phyloP scores from a whole-genome alignment of 2,113 vertebrate genomes.

The Crotalus viridis region DNA sequence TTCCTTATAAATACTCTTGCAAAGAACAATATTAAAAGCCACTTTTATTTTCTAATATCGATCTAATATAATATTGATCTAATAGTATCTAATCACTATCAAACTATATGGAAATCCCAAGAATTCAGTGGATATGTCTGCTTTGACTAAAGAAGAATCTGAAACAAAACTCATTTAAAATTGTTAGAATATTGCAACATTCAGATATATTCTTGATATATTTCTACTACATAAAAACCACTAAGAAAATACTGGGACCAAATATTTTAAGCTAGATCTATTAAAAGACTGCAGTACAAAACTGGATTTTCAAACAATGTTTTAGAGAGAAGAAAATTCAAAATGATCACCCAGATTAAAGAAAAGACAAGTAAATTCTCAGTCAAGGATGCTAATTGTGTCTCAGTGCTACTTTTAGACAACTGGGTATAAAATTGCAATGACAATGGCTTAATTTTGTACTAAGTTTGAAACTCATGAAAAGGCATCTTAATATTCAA shows the following conservation, averaged over 20 bases:
- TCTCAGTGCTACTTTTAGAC: background rate
- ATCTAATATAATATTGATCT: background rate
- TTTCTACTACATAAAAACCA: slow-evolving; percentile 33
- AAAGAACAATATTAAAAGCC: background rate
- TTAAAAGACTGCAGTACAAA: background rate
- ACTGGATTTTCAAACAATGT: background rate
- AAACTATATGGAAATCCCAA: background rate
- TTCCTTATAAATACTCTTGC: background rate
- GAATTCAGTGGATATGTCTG: background rate
- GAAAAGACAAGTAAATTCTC: background rate
- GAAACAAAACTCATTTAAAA: background rate
- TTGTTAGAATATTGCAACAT: slow-evolving; percentile 33
- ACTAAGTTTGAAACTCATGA: background rate
- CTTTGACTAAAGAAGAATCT: background rate
- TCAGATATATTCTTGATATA: slow-evolving; percentile 24
- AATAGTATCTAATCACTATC: background rate
- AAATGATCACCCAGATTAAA: background rate
- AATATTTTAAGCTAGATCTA: background rate
- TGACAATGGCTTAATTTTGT: background rate
- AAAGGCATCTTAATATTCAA: slow-evolving; percentile 17
- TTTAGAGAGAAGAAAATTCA: background rate
- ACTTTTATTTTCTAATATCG: background rate
- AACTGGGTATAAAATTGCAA: background rate
- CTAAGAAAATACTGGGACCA: background rate
- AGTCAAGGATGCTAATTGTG: background rate